Base-by-base conservation (phyloP, 2,113 vertebrate genomes). In the Cercopithecus mona region DNA sequence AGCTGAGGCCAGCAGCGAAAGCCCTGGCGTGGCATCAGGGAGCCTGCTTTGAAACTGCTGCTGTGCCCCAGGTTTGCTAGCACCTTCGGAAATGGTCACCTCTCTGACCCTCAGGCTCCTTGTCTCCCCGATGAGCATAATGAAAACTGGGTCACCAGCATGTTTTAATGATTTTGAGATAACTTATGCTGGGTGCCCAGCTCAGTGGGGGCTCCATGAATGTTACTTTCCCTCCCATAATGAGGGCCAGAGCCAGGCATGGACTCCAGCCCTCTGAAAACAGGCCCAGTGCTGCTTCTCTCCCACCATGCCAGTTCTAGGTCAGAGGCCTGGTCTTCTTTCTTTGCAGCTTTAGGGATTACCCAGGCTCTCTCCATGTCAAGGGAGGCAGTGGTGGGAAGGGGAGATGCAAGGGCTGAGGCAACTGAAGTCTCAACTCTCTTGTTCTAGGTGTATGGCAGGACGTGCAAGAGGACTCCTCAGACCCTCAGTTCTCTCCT, bases 221-320 rank as follows among this genome's bases (percentile, higher is more conserved):
- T 10, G 17, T 22, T 4, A 9, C 38, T 45, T 83, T 38, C 32
- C 50, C 43, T 73, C 76, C 6, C 5, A 5, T 20, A 3, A 25
- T 2, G 30, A 35, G 6, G 16, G 1, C 35, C 35, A 79, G 82
- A 82, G 40, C 11, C 6, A n/a, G 35, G 32, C 0, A 4, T 50
- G 52, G 30, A 40, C 61, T 25, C 38, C 3, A 9, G 14, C 25
- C 66, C 43, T 72, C 25, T 0, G 5, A 17, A 3, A 5, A 55
- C 0, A 18, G 40, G 13, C 23, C 45, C 12, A 0, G 18, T 0
- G 6, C 55, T 23, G 22, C 0, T 9, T 43, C 66, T 35, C 0
- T 45, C 35, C 38, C 18, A 59, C 57, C 0, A 1, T 1, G 1
- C 22, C 32, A 25, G 6, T 5, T 68, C 52, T 14, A 20, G 52